Percentiles rank a stretch among this genome's conserved stretches.
phyloP scores from a whole-genome alignment of 2,113 vertebrate species.

The Piaya cayana region DNA sequence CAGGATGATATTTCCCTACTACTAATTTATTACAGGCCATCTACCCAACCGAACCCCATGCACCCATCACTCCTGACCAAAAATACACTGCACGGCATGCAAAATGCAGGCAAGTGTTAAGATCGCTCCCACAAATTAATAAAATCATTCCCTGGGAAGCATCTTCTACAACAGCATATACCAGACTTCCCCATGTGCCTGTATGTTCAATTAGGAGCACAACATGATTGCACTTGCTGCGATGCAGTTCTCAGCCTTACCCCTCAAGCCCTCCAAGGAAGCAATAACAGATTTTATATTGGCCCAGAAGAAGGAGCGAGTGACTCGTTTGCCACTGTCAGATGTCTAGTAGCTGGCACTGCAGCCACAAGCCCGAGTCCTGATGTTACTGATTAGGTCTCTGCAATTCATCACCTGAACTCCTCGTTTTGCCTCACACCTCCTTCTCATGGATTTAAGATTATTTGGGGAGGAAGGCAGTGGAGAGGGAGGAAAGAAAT shows the following conservation, averaged over 20 bases:
- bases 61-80: background rate
- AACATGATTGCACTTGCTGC: background rate
- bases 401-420: no score
- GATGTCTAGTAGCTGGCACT: background rate
- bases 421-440: background rate
- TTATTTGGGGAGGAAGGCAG: background rate
- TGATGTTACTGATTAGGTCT: background rate
- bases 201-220: fast-evolving
- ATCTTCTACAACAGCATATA: fast-evolving
- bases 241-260: background rate
- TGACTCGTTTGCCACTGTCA: background rate
- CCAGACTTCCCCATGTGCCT: background rate
- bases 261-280: background rate
- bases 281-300: background rate
- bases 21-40: background rate
- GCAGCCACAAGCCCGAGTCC: background rate
- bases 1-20: background rate
- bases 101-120: background rate
- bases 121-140: background rate
- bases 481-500: background rate
- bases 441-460: background rate
- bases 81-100: background rate
- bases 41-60: background rate
- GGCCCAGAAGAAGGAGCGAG: background rate
- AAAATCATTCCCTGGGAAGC: background rate